Evolutionary conservation across 2,113 vertebrate species (phyloP), one percentile per base, ranked within the genome.

Genomic region (Noturus placidus): DNA sequence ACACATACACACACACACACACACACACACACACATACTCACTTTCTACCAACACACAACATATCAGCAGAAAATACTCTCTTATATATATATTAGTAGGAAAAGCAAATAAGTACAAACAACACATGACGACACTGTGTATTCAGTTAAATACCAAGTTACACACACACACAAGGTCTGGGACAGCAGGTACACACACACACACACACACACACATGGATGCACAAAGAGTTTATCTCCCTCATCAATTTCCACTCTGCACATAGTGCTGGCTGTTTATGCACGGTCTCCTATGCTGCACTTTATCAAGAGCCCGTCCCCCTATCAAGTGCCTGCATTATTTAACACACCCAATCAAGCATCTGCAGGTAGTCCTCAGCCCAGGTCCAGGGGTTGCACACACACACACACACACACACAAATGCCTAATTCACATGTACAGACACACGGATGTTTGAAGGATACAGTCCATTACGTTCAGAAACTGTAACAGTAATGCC

Each of bases 261-360:
- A 95, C 95, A 95, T 94, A 92, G 94, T 93, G 94, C 91, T 91
- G 92, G 94, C 93, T 95, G 94, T 95, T 95, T 95, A 95, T 95
- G 93, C 94, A 94, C 93, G 92, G 93, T 92, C 92, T 89, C 88
- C 87, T 90, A 91, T 92, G 92, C 93, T 94, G 92, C 93, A 94
- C 93, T 96, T 95, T 95, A 96, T 95, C 95, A 95, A 94, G 91
- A 93, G 87, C 91, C 92, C 90, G 92, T 95, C 93, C 93, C 94
- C 92, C 92, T 92, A 94, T 91, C 50, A 89, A 88, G 93, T 93
- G 93, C 92, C 94, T 95, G 95, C 94, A 96, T 95, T 95, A 95
- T 95, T 95, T 92, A 95, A 95, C 93, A 93, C 92, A 91, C 86
- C 90, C 93, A 86, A 92, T 92, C 89, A 88, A 86, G 80, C 42